Evolutionary conservation across 2,888 invertebrate species (phyloP).

Genomic region (Melikaiella ostensackeni): DNA sequence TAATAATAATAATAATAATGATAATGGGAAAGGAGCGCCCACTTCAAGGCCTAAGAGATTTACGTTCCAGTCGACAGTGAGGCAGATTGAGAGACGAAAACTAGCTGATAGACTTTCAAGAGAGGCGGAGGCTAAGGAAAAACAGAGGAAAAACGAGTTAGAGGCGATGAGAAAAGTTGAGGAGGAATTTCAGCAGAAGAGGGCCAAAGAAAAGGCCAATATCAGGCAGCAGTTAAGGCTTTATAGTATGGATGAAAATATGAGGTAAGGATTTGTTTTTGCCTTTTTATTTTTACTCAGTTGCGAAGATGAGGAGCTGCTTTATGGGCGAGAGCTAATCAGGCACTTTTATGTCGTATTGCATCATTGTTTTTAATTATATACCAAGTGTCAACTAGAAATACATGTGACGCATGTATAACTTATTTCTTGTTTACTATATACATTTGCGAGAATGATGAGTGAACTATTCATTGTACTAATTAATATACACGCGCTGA

Average conservation of each 20-base stretch:
- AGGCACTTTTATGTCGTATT: neutral
- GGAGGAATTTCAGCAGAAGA: slow-evolving; percentile 91
- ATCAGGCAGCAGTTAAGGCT: slow-evolving; percentile 87
- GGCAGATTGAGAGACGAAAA: slow-evolving; percentile 87
- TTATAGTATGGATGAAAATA: slow-evolving; percentile 82
- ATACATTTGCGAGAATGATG: neutral
- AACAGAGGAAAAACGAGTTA: slow-evolving; percentile 85
- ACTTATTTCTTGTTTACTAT: neutral
- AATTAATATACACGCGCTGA: too few species aligned
- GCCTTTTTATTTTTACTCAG: neutral
- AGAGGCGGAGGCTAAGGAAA: slow-evolving; percentile 88
- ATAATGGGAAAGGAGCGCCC: neutral
- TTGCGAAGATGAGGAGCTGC: neutral
- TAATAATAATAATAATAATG: too few species aligned
- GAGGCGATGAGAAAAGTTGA: slow-evolving; percentile 92
- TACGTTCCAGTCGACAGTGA: slow-evolving; percentile 90
- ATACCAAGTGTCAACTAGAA: neutral
- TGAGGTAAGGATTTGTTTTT: slow-evolving; percentile 68
- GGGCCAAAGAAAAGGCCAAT: slow-evolving; percentile 87
- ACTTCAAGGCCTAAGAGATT: slow-evolving; percentile 82
- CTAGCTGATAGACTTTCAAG: slow-evolving; percentile 87
- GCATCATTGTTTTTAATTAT: slow-evolving; percentile 2
- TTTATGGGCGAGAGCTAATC: too few species aligned
- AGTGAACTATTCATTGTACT: too few species aligned
- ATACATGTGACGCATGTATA: neutral